Base-by-base conservation (phyloP, 2,113 vertebrate species). In the Pampusana beccarii region DNA sequence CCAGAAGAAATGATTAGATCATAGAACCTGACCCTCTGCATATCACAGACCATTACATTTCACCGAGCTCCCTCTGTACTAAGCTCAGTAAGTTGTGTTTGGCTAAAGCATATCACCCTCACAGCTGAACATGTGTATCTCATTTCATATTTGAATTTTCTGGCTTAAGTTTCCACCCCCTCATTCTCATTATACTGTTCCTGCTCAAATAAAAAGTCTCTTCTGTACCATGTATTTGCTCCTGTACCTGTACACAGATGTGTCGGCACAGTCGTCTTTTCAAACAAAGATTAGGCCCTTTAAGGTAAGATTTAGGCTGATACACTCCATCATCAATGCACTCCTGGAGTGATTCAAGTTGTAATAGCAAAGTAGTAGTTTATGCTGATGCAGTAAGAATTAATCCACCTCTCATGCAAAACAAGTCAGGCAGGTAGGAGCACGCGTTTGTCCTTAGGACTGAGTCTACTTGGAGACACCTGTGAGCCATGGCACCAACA, bases 1-100 rank as follows among this genome's bases (percentile, higher is more conserved):
- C 91, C 95, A 96, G 95, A 62, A 96, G 94, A 96, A 95, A 88
- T 95, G 10, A 93, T 97, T 96, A 95, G 82, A 86, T 94, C 92
- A 96, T 80, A 96, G 88, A 96, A 83, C 60, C 80, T 95, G 86
- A 93, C 86, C 86, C 80, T 93, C 80, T 83, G 90, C 88, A 34
- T 93, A 94, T 95, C 95, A 91, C 91, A 97, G 91, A 80, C 86
- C 88, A 92, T 90, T 96, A 96, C 88, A 72, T 90, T 83, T 88
- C 86, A 72, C 83, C 1, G 29, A 83, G 67, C 66, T 90, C 86
- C 72, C 80, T 84, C 91, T 91, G 64, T 78, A 82, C 64, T 93
- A 95, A 88, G 90, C 94, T 93, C 91, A 73, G 51, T 77, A 80
- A 95, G 88, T 94, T 94, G 91, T 93, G 92, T 72, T 94, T 95